Conservation (phyloP, 2,888 invertebrate species). For the Pseudanteris insignis region DNA sequence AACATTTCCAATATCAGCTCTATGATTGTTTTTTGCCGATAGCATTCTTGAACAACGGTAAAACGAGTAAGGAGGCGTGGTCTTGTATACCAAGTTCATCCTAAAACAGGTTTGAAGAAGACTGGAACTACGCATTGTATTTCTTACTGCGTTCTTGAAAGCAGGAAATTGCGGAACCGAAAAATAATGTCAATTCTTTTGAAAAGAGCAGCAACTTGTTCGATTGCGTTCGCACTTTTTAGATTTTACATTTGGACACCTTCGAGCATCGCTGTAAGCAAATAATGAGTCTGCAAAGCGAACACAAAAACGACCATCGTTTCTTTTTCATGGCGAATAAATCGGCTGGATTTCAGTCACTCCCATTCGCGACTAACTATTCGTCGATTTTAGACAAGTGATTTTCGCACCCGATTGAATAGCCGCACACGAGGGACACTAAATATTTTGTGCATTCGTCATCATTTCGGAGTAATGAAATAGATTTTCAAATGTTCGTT, state of each 20-base stretch:
- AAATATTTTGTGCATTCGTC: no score
- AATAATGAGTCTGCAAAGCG: background rate
- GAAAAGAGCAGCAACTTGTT: constrained; percentile 27
- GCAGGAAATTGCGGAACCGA: constrained; percentile 43
- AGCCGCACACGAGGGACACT: no score
- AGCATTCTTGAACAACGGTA: constrained; percentile 59
- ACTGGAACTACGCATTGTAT: constrained; percentile 49
- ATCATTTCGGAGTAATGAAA: no score
- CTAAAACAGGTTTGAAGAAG: constrained; percentile 64
- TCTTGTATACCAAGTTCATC: constrained; percentile 48
- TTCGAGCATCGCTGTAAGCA: constrained; percentile 1
- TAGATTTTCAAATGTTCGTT: no score
- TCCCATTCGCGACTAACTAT: background rate
- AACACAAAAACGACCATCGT: background rate
- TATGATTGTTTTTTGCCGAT: constrained; percentile 43
- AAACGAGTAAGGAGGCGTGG: constrained; percentile 60
- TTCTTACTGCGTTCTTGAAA: constrained; percentile 45
- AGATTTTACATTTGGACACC: constrained; percentile 4
- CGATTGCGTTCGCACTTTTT: constrained; percentile 9
- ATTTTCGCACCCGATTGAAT: no score
- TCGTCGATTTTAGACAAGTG: background rate
- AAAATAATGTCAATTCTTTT: constrained; percentile 38
- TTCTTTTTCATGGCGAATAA: background rate
- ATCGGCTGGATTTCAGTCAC: background rate
- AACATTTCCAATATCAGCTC: constrained; percentile 36